These are phyloP conservation scores for Coenonympha glycerion DNA, from an alignment of 2,888 invertebrate genomes.

Conservation along the genomic window DNA sequence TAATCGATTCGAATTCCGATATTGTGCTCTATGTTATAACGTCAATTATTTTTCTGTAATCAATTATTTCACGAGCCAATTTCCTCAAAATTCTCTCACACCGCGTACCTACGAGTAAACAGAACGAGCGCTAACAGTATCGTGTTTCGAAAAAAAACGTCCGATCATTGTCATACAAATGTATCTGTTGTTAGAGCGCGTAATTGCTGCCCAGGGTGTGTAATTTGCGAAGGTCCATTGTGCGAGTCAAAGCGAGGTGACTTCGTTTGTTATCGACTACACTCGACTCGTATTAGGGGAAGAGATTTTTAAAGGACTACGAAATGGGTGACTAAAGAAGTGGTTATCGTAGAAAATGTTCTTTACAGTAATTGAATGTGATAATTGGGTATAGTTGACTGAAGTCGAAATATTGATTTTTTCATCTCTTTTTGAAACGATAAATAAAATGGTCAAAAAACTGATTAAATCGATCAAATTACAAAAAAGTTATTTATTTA, in stretches of 20 bases:
- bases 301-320: constrained; percentile 4
- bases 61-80: not conserved
- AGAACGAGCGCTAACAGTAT: constrained; percentile 40
- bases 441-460: too few species aligned
- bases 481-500: too few species aligned
- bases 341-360: not conserved
- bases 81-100: constrained; percentile 10
- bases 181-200: constrained; percentile 66
- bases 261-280: constrained; percentile 38
- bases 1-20: too few species aligned
- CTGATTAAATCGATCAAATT: too few species aligned
- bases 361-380: too few species aligned
- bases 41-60: not conserved
- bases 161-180: constrained; percentile 72
- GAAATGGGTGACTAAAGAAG: not conserved
- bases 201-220: constrained; percentile 64
- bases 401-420: too few species aligned
- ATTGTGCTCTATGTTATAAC: too few species aligned
- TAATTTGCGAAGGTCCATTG: constrained; percentile 65
- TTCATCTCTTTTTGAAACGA: too few species aligned
- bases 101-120: too few species aligned
- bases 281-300: constrained; percentile 18
- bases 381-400: too few species aligned
- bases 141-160: constrained; percentile 58
- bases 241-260: constrained; percentile 46